phyloP scores from a whole-genome alignment of 1,140 invertebrate species.

The Heliothis virescens region DNA sequence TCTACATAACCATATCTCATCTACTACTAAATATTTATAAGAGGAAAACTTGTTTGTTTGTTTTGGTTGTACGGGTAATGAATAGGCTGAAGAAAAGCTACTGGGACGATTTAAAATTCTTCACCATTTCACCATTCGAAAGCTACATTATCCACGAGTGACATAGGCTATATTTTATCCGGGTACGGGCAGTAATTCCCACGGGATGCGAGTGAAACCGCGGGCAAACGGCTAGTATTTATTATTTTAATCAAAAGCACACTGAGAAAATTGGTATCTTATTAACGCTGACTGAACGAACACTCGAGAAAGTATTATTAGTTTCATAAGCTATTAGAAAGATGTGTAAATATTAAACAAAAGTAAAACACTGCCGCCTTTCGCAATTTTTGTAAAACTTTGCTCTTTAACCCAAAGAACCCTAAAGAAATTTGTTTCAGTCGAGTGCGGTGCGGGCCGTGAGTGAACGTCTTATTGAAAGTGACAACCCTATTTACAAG shows the following conservation, averaged over 20 bases:
- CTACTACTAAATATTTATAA: no score
- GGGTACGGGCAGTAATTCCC: no score
- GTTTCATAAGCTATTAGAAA: background rate
- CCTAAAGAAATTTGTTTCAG: constrained; percentile 6
- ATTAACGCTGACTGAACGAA: background rate
- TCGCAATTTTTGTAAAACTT: constrained; percentile 16
- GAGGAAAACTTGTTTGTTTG: no score
- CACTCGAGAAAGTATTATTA: background rate
- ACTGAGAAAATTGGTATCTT: background rate
- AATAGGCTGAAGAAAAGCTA: no score
- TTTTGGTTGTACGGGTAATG: no score
- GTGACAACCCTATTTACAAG: constrained; percentile 57
- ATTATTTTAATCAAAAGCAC: background rate
- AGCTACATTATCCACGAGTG: no score
- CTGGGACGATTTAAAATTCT: no score
- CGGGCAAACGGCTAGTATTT: no score
- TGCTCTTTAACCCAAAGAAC: constrained; percentile 17
- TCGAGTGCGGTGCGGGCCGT: constrained; percentile 22
- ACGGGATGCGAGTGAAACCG: no score
- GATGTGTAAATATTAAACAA: background rate
- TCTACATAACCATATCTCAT: background rate
- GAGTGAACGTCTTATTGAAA: constrained; percentile 27
- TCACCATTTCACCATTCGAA: no score
- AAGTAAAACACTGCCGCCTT: background rate
- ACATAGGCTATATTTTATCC: no score